Percentiles rank a stretch among this genome's conserved stretches.
Evolutionary conservation across 2,797 vertebrate species (phyloP).

Genomic region (Chelon labrosus): DNA sequence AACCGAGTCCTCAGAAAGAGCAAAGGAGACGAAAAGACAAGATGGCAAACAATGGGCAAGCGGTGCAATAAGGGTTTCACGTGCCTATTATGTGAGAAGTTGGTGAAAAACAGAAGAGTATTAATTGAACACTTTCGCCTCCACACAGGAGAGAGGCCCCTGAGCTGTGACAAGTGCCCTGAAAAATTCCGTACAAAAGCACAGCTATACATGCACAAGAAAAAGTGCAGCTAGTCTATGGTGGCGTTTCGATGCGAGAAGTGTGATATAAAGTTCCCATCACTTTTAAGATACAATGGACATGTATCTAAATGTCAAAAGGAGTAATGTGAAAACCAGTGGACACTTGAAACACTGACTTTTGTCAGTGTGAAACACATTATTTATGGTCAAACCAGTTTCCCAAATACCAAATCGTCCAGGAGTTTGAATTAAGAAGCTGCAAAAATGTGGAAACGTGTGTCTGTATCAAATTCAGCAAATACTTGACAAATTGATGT

Average conservation of each 20-base stretch:
- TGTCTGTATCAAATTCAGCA: not conserved
- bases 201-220: conserved; percentile 6
- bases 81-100: conserved; percentile 46
- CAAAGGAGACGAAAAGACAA: fast-evolving
- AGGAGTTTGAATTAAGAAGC: no score
- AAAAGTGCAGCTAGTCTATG: fast-evolving
- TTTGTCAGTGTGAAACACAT: no score
- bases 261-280: conserved; percentile 17
- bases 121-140: conserved; percentile 48
- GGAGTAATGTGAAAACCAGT: not conserved
- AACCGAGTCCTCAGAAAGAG: not conserved
- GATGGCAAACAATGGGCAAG: conserved; percentile 32
- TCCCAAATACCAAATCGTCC: no score
- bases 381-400: no score
- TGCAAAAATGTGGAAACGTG: no score
- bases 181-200: conserved; percentile 19
- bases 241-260: not conserved
- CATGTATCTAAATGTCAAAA: conserved; percentile 4
- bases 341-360: no score
- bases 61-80: not conserved
- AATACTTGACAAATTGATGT: not conserved
- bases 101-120: not conserved
- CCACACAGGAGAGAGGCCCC: conserved; percentile 60
- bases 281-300: not conserved
- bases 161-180: conserved; percentile 36